Conservation (phyloP, 2,113 vertebrate species). For the Boulengeromyrus knoepffleri region DNA sequence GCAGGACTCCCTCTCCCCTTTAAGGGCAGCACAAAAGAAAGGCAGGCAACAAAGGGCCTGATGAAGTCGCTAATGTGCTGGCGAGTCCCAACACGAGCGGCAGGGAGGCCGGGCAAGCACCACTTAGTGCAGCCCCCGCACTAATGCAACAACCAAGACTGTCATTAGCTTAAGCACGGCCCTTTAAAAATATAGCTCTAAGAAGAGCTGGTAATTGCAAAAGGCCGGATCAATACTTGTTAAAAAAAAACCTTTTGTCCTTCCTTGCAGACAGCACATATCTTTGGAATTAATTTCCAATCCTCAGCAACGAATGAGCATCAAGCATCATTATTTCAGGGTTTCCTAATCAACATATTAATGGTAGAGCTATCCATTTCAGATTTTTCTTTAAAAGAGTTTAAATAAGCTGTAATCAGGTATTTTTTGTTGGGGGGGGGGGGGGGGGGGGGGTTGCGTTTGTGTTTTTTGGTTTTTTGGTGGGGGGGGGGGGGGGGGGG, state of each 20-base stretch:
- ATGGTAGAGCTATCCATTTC: constrained; percentile 39
- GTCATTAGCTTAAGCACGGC: constrained; percentile 50
- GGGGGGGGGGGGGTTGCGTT: no score
- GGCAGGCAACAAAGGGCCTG: constrained; percentile 58
- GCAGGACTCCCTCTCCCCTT: constrained; percentile 48
- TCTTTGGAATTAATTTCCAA: constrained; percentile 45
- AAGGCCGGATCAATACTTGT: constrained; percentile 46
- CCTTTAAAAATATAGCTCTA: constrained; percentile 31
- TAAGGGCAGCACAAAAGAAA: constrained; percentile 56
- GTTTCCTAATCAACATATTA: constrained; percentile 62
- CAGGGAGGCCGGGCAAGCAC: constrained; percentile 47
- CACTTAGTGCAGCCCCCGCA: constrained; percentile 45
- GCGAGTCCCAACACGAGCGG: constrained; percentile 56
- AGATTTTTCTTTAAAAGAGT: constrained; percentile 45
- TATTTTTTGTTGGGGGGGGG: constrained; percentile 27
- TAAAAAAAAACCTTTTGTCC: constrained; percentile 30
- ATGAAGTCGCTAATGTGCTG: constrained; percentile 65
- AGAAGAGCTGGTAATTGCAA: constrained; percentile 36
- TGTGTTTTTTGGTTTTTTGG: no score
- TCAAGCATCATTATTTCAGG: constrained; percentile 54
- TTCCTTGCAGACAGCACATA: constrained; percentile 32
- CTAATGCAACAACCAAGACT: constrained; percentile 38
- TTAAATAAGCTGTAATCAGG: constrained; percentile 50
- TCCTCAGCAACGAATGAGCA: constrained; percentile 31
- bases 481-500: no score